A percentile compares a stretch with the other conserved stretches of the same genome.
Evolutionary conservation across 2,797 vertebrate genomes (phyloP).

Genomic region (Enoplosus armatus): DNA sequence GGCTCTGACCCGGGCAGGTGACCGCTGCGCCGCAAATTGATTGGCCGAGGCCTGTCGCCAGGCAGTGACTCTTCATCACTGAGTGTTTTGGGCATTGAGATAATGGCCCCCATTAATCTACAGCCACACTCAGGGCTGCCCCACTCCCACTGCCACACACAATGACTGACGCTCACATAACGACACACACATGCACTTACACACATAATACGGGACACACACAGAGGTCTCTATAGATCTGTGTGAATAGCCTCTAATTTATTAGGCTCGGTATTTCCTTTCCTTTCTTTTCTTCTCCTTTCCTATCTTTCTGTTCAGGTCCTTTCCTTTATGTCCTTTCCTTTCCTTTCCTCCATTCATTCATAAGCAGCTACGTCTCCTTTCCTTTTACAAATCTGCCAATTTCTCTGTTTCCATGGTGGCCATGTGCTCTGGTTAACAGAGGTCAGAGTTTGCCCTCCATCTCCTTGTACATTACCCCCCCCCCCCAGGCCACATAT

Average conservation of each 20-base stretch:
- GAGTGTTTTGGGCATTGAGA: constrained; percentile 87
- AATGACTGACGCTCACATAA: constrained; percentile 40
- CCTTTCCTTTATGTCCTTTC: background rate
- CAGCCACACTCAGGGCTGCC: constrained; percentile 71
- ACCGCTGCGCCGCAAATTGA: constrained; percentile 81
- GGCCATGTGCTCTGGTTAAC: constrained; percentile 12
- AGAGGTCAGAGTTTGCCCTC: constrained; percentile 23
- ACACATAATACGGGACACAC: constrained; percentile 32
- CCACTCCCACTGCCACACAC: constrained; percentile 32
- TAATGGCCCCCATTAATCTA: constrained; percentile 93
- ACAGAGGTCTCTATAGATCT: constrained; percentile 43
- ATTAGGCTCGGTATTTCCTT: constrained; percentile 41
- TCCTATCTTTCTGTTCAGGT: background rate
- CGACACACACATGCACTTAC: constrained; percentile 30
- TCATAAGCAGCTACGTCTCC: background rate
- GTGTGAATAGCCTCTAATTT: constrained; percentile 54
- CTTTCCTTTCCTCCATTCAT: background rate
- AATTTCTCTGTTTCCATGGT: constrained; percentile 5
- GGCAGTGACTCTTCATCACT: constrained; percentile 84
- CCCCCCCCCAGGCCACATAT: background rate
- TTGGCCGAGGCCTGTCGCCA: constrained; percentile 75
- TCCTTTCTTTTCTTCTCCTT: background rate
- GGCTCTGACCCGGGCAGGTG: constrained; percentile 77
- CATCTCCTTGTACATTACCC: constrained; percentile 8
- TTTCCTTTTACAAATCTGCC: background rate